phyloP scores from a whole-genome alignment of 2,797 vertebrate genomes.

The Phoebastria nigripes region DNA sequence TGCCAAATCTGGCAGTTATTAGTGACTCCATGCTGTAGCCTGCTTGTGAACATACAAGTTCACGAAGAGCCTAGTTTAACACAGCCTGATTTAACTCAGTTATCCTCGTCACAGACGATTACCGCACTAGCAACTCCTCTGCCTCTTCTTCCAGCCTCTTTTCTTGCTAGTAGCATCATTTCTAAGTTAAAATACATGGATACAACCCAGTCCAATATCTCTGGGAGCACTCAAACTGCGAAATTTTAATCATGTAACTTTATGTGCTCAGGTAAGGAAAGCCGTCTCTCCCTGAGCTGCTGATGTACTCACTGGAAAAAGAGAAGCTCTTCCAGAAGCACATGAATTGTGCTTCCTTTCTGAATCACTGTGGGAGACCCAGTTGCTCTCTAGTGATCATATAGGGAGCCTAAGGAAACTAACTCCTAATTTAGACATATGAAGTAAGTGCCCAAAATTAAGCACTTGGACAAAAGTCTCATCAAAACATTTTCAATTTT shows the following conservation, averaged over 20 bases:
- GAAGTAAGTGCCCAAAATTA: neutral
- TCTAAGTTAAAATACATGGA: neutral
- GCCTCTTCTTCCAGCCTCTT: neutral
- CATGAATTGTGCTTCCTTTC: neutral
- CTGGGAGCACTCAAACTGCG: neutral
- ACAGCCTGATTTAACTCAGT: neutral
- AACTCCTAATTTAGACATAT: neutral
- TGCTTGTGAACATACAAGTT: neutral
- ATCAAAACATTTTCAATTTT: neutral
- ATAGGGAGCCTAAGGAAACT: neutral
- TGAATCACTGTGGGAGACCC: neutral
- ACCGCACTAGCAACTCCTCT: neutral
- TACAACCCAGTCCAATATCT: neutral
- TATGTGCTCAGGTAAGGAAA: neutral
- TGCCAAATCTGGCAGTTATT: constrained; percentile 47
- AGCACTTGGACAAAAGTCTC: neutral
- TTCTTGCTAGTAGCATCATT: neutral
- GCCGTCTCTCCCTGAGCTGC: neutral
- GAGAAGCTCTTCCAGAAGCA: neutral
- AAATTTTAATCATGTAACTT: neutral
- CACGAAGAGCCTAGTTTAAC: neutral
- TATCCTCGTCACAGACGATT: neutral
- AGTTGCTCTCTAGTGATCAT: neutral
- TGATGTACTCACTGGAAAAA: neutral
- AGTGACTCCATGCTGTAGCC: neutral